These are phyloP conservation scores for Sarcoramphus papa DNA, from an alignment of 2,797 vertebrate species.

Conservation along the genomic window DNA sequence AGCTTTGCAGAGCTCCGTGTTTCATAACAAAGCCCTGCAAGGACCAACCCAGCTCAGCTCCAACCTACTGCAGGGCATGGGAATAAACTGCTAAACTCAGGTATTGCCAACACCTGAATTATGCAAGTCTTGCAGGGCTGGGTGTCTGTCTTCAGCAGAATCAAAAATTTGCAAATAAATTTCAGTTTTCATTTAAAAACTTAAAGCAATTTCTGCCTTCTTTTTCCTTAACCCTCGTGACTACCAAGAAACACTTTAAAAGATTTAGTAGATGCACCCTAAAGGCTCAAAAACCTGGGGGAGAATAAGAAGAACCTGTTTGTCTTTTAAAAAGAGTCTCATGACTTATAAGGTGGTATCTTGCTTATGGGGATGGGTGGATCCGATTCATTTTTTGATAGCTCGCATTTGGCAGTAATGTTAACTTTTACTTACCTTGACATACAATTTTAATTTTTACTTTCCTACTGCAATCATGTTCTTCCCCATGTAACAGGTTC, in stretches of 20 bases:
- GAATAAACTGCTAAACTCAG: slow-evolving; percentile 11
- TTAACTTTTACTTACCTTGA: slow-evolving; percentile 41
- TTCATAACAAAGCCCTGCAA: slow-evolving; percentile 16
- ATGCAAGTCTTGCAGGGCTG: slow-evolving; percentile 15
- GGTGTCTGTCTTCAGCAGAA: neutral
- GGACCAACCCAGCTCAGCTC: neutral
- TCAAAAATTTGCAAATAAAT: neutral
- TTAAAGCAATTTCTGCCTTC: neutral
- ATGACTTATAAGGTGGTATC: slow-evolving; percentile 48
- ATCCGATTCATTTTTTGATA: slow-evolving; percentile 8
- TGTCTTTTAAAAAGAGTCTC: neutral
- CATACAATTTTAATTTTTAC: neutral
- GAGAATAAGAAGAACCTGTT: slow-evolving; percentile 36
- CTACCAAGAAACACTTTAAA: neutral
- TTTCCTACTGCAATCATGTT: neutral
- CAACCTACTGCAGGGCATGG: slow-evolving; percentile 25
- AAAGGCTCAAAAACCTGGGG: slow-evolving; percentile 24
- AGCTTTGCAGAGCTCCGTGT: neutral
- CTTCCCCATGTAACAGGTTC: slow-evolving; percentile 54
- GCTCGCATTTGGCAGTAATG: neutral
- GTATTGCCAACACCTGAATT: neutral
- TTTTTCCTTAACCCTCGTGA: neutral
- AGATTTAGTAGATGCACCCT: neutral
- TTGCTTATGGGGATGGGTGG: slow-evolving; percentile 54
- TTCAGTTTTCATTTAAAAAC: neutral